Conservation (phyloP, 2,113 vertebrate genomes). For the Pseudopipra pipra region DNA sequence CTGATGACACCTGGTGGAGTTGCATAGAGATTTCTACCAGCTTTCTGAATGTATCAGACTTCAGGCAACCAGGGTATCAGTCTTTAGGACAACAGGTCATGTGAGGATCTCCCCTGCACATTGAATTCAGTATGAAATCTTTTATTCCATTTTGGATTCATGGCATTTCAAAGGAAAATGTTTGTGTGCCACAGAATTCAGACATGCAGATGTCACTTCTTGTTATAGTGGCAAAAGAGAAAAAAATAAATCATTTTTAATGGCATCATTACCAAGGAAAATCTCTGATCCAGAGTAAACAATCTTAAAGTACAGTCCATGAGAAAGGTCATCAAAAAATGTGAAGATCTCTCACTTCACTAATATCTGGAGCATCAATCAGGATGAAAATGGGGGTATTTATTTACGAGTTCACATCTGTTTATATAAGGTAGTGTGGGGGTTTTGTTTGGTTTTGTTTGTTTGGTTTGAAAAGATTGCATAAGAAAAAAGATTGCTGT, state of each 20-base stretch:
- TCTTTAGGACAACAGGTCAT: fast-evolving
- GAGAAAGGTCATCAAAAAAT: neutral
- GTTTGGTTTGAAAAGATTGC: neutral
- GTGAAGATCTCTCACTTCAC: neutral
- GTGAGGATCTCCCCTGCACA: neutral
- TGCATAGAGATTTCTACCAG: neutral
- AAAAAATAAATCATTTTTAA: neutral
- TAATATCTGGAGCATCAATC: neutral
- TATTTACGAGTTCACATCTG: neutral
- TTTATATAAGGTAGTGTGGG: neutral
- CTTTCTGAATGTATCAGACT: fast-evolving
- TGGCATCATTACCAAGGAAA: neutral
- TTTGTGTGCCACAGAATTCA: neutral
- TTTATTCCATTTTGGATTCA: neutral
- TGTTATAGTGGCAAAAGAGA: neutral
- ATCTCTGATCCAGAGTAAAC: neutral
- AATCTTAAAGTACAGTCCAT: neutral
- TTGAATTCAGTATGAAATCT: neutral
- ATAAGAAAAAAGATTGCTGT: neutral
- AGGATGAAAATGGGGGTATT: neutral
- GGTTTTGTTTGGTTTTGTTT: no score
- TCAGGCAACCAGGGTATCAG: neutral
- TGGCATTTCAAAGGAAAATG: neutral
- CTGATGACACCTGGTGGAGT: conserved; percentile 32
- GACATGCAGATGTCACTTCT: neutral